Evolutionary conservation across 2,113 vertebrate genomes (phyloP), one percentile per base, ranked within the genome.

Genomic region (Melanotaenia duboulayi): DNA sequence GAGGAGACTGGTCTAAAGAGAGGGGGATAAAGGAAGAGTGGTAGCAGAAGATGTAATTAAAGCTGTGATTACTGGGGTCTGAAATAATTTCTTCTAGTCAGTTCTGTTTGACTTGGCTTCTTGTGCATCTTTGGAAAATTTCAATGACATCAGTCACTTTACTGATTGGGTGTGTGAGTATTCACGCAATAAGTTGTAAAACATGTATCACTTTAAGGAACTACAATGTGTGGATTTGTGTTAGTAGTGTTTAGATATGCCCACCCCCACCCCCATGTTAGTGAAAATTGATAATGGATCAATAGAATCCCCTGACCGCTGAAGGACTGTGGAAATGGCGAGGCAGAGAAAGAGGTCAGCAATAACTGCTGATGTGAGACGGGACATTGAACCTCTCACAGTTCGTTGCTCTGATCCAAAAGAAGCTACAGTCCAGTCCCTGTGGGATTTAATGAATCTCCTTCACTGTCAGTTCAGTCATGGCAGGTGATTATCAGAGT

Each of bases 41-140:
- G 49, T 60, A 65, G 55, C 72, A 74, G 82, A 86, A 82, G 81
- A 81, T 87, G 71, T 84, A 83, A 88, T 89, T 88, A 89, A 88
- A 86, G 84, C 80, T 61, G 74, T 83, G 83, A 90, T 89, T 86
- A 89, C 80, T 74, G 67, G 74, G 65, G 66, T 75, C 81, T 84
- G 82, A 86, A 90, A 90, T 84, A 68, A 82, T 86, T 80, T 84
- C 84, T 86, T 82, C 83, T 81, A 71, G 58, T 81, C 20, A 39
- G 65, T 74, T 85, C 60, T 88, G 85, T 85, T 85, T 87, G 78
- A 78, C 40, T 84, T 83, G 84, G 84, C 82, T 63, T 61, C 1
- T 52, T 42, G 46, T 74, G 54, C 54, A 68, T 82, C 51, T 50
- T 66, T 83, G 80, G 67, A 87, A 87, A 84, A 71, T 82, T 58